Conservation (phyloP, 2,888 invertebrate species). For the Drosophila seclusa region DNA sequence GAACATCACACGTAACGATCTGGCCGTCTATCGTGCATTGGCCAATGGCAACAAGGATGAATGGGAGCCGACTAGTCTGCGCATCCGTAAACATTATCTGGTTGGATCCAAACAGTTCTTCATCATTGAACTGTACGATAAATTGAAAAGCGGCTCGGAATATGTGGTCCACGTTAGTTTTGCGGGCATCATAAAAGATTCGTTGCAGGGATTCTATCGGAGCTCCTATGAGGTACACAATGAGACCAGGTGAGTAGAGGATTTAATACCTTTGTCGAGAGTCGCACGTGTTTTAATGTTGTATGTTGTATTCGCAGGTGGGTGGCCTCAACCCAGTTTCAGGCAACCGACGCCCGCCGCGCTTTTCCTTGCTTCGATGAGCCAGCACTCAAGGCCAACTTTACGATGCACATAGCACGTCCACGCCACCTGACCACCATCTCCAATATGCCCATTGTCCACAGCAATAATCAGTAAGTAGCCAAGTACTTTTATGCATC, state of each 20-base stretch:
- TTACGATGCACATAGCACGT: conserved; percentile 91
- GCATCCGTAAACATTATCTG: conserved; percentile 85
- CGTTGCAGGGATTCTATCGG: conserved; percentile 92
- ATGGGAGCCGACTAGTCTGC: conserved; percentile 44
- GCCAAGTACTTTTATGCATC: not conserved
- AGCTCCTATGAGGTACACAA: conserved; percentile 91
- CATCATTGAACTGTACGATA: conserved; percentile 87
- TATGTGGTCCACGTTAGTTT: conserved; percentile 90
- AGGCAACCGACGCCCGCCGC: conserved; percentile 91
- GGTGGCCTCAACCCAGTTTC: conserved; percentile 93
- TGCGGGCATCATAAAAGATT: conserved; percentile 90
- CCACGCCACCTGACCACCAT: conserved; percentile 90
- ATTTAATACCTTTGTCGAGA: not conserved
- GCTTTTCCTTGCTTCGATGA: conserved; percentile 96
- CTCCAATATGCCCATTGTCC: conserved; percentile 90
- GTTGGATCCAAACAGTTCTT: conserved; percentile 89
- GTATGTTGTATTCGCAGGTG: conserved; percentile 86
- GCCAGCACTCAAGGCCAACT: conserved; percentile 92
- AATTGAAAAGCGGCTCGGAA: conserved; percentile 86
- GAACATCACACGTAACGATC: conserved; percentile 87
- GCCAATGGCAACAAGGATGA: conserved; percentile 15
- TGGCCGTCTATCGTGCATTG: conserved; percentile 84
- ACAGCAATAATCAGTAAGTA: conserved; percentile 79
- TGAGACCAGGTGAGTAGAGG: conserved; percentile 87
- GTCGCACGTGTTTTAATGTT: not conserved